Evolutionary conservation across 2,888 invertebrate genomes (phyloP), one percentile per base, ranked within the genome.

Genomic region (Cactoblastis cactorum): DNA sequence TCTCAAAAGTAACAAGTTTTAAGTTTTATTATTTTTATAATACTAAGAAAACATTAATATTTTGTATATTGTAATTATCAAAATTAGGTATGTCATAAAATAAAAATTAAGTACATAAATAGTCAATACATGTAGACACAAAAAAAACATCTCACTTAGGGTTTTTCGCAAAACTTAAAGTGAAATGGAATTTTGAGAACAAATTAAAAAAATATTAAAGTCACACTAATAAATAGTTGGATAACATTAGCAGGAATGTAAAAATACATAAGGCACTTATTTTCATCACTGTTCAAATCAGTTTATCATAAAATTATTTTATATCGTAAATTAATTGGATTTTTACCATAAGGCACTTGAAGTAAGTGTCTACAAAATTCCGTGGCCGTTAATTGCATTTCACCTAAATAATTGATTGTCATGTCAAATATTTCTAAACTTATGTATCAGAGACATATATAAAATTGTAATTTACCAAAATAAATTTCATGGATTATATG

Each of bases 131-230:
- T 45, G 37, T 43, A 49, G 28, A 41, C 49, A 39, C 39, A 56
- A 56, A 66, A 63, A 59, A 50, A 62, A 63, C 65, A 73, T 77
- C 81, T 83, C 84, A 62, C 76, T 78, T 76, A 77, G 67, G 73
- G 78, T 85, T 85, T 84, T 79, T 49, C 55, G 55, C 69, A 76
- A 84, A 85, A 85, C 83, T 72, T 71, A 63, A 81, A 82, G 77
- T 68, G 83, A 83, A 77, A 75, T 68, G 59, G 18, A 14, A 47
- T 43, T 43, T 43, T 43, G 43, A 28, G 6, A 32, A 28, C 1
- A 4, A 15, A 17, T 11, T 22, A 22, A 41, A 12, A 41, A n/a
- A n/a, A n/a, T n/a, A n/a, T n/a, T 41, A 24, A 11, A 24, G 14
- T 24, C 12, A 14, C 14, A 14, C 8, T 4, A 41, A 41, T 41